Evolutionary conservation across 2,797 vertebrate species (phyloP), one percentile per base, ranked within the genome.

Genomic region (Tapirus indicus): DNA sequence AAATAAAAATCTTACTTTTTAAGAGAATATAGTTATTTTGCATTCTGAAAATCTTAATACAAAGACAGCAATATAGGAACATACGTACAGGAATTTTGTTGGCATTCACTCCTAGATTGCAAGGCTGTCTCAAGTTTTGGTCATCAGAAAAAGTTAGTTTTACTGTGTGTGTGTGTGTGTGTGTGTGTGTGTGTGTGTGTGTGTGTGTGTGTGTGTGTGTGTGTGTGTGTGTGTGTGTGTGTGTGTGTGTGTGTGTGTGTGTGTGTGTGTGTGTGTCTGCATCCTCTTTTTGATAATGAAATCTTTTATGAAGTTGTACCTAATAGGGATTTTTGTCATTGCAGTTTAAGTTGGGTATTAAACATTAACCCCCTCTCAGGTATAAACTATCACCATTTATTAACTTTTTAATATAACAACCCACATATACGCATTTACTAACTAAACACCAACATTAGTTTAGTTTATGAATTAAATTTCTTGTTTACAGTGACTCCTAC

Each of bases 401-500:
- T 58, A 62, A 64, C 60, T 27, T 69, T 74, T 68, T 41, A 91
- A 77, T 96, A 38, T 54, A 84, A 21, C 52, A 94, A 35, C 35
- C 25, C 27, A 29, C 35, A 3, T 68, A 16, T 96, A 58, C 72
- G 14, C 20, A 44, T 95, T 86, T 93, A 56, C 89, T 93, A 56
- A 91, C 23, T 75, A 71, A 90, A 87, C 21, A 78, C 29, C 62
- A 80, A 10, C 74, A 47, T 69, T 77, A 82, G 54, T 91, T 96
- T 84, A 71, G 44, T 52, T 72, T 92, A 44, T 56, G 69, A 62
- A 74, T 90, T 82, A 92, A 93, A 95, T 89, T 62, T 74, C 83
- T 98, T 97, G 54, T 94, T 95, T 74, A 87, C 69, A 98, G 94
- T 79, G 94, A 97, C 97, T 98, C 95, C 60, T 98, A 41, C 97